phyloP scores from a whole-genome alignment of 2,888 invertebrate species.

The Chloroclysta siterata region DNA sequence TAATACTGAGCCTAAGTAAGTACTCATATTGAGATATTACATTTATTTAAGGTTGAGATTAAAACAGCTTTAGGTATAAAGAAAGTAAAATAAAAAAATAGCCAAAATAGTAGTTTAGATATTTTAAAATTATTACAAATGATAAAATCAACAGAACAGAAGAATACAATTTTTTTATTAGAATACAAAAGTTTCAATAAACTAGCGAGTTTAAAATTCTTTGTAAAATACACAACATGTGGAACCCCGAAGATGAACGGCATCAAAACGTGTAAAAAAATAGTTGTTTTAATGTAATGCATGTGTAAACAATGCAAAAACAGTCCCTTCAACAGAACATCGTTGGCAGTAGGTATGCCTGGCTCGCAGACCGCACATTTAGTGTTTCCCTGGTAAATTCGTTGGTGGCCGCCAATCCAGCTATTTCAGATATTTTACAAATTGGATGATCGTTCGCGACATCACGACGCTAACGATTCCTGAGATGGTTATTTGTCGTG shows the following conservation, averaged over 20 bases:
- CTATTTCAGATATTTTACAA: conserved; percentile 80
- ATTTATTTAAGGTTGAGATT: no score
- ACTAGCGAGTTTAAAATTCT: no score
- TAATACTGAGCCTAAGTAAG: no score
- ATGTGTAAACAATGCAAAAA: conserved; percentile 28
- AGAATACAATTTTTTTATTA: no score
- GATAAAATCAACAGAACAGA: no score
- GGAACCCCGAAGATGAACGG: background rate
- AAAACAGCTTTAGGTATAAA: no score
- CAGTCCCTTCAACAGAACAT: conserved; percentile 36
- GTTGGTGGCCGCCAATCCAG: conserved; percentile 74
- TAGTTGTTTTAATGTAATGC: conserved; percentile 3
- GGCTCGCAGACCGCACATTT: conserved; percentile 48
- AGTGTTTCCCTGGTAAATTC: conserved; percentile 50
- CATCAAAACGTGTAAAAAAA: background rate
- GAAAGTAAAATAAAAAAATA: no score
- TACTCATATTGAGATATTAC: no score
- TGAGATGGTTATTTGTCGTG: conserved; percentile 38
- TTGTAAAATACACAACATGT: no score
- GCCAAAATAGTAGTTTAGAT: no score
- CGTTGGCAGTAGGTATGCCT: conserved; percentile 40
- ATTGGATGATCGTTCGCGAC: conserved; percentile 72
- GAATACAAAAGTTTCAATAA: no score
- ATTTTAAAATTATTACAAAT: no score
- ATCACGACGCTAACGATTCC: conserved; percentile 54